These are phyloP conservation scores for Toxonevra muliebris DNA, from an alignment of 2,888 invertebrate species.

Conservation along the genomic window DNA sequence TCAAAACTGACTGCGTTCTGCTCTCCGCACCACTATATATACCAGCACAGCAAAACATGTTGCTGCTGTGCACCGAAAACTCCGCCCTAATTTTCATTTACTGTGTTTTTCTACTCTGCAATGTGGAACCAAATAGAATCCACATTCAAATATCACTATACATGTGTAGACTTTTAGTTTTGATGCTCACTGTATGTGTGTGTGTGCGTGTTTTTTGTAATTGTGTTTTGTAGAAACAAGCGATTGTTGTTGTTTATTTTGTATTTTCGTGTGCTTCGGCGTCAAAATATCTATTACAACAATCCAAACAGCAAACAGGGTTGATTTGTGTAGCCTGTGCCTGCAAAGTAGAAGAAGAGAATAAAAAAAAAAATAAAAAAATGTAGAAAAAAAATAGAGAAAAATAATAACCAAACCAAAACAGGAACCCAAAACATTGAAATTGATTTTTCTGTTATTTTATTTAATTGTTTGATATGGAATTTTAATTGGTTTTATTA, in stretches of 20 bases:
- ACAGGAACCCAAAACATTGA: conserved; percentile 36
- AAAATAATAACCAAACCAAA: conserved; percentile 4
- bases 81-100: not conserved
- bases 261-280: conserved; percentile 56
- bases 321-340: conserved; percentile 38
- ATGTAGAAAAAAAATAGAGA: not conserved
- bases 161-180: not conserved
- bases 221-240: conserved; percentile 22
- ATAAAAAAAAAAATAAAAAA: conserved; percentile 8
- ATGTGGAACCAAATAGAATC: not conserved
- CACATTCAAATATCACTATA: not conserved
- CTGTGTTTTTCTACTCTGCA: not conserved
- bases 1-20: not conserved
- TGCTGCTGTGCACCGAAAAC: not conserved
- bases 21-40: not conserved
- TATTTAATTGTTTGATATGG: conserved; percentile 27
- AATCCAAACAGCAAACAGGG: conserved; percentile 62
- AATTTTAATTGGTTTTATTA: conserved; percentile 37
- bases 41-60: not conserved
- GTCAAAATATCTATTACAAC: conserved; percentile 63
- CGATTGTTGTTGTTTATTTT: conserved; percentile 58
- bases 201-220: conserved; percentile 24
- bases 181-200: not conserved
- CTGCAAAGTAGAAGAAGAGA: conserved; percentile 5
- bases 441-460: conserved; percentile 32